Conservation (phyloP, 2,888 invertebrate genomes). For the Chrysotoxum bicinctum region DNA sequence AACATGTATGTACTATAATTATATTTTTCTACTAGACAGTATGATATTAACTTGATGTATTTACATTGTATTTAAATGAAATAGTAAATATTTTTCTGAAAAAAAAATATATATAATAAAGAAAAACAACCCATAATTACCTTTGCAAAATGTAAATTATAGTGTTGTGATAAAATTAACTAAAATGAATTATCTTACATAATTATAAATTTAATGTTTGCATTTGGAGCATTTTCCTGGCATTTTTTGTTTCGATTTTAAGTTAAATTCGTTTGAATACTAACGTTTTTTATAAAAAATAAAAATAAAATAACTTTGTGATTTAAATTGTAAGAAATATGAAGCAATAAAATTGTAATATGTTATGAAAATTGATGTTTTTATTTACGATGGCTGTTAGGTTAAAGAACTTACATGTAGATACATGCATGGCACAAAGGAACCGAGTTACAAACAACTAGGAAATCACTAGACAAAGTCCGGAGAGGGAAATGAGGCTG, state of each 20-base stretch:
- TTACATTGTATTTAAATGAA: constrained; percentile 10
- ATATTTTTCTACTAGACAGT: constrained; percentile 65
- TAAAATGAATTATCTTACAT: constrained; percentile 11
- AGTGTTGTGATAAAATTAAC: constrained; percentile 51
- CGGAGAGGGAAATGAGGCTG: too few species aligned
- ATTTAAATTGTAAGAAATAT: constrained; percentile 63
- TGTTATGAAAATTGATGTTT: constrained; percentile 31
- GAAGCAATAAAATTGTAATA: constrained; percentile 70
- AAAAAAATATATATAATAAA: neutral
- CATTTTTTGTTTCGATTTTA: constrained; percentile 15
- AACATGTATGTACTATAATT: constrained; percentile 41
- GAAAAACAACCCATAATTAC: constrained; percentile 10
- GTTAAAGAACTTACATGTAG: too few species aligned
- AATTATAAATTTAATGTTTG: neutral
- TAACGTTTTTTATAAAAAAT: constrained; percentile 24
- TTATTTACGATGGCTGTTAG: too few species aligned
- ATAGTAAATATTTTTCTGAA: constrained; percentile 7
- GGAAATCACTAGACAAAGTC: too few species aligned
- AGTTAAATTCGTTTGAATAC: constrained; percentile 24
- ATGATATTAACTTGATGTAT: constrained; percentile 33
- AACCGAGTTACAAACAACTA: too few species aligned
- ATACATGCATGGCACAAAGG: too few species aligned
- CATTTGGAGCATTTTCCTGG: constrained; percentile 28
- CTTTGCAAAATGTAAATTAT: constrained; percentile 20
- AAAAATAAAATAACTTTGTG: constrained; percentile 51